Evolutionary conservation across 2,888 invertebrate genomes (phyloP).

Genomic region (Erannis defoliaria): DNA sequence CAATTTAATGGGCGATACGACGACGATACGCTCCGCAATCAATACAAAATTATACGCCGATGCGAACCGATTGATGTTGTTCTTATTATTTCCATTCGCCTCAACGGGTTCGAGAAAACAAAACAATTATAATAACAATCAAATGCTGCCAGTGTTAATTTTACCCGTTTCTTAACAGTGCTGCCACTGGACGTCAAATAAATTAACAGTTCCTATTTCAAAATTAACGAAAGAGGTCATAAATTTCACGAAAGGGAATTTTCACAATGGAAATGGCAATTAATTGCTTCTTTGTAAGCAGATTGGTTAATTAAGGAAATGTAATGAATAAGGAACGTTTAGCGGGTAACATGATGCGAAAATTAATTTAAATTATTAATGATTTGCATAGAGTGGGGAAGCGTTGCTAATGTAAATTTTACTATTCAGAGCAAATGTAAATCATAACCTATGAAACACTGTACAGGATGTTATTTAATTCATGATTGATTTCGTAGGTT

Average conservation of each 20-base stretch:
- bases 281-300: conserved; percentile 84
- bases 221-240: conserved; percentile 66
- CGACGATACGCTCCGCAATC: conserved; percentile 21
- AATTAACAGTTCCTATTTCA: conserved; percentile 63
- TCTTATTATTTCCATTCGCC: conserved; percentile 22
- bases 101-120: conserved; percentile 23
- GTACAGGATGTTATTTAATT: neutral
- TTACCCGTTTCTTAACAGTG: conserved; percentile 41
- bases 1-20: conserved; percentile 24
- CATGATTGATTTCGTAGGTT: too few relatives aligned
- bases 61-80: conserved; percentile 24
- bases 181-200: conserved; percentile 49
- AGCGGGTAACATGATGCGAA: conserved; percentile 76
- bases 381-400: conserved; percentile 62
- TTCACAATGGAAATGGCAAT: conserved; percentile 79
- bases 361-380: conserved; percentile 85
- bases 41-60: conserved; percentile 26
- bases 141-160: conserved; percentile 28
- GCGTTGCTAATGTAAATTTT: conserved; percentile 43
- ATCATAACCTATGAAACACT: neutral
- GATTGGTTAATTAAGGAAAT: conserved; percentile 85
- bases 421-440: neutral
- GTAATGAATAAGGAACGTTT: conserved; percentile 82
- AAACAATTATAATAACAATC: conserved; percentile 37
- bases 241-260: conserved; percentile 65